Conservation (phyloP, 2,888 invertebrate species). For the Rhyacophila evoluta region DNA sequence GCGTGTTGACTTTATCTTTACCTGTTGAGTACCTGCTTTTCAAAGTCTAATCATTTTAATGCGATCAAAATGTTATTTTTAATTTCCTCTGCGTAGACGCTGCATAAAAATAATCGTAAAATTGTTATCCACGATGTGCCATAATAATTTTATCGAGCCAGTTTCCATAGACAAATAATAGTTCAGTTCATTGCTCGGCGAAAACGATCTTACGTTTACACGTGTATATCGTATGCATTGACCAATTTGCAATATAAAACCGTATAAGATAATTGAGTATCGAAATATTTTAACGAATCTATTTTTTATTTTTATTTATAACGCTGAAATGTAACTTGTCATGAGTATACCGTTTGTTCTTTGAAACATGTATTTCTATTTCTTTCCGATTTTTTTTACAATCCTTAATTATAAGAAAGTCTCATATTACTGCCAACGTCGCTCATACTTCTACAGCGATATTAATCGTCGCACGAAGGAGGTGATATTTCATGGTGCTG, state of each 20-base stretch:
- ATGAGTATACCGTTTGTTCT: too few relatives aligned
- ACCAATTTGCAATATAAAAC: not conserved
- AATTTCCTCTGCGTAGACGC: not conserved
- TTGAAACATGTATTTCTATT: too few relatives aligned
- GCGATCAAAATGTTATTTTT: not conserved
- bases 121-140: not conserved
- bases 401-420: too few relatives aligned
- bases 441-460: too few relatives aligned
- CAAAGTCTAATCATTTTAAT: not conserved
- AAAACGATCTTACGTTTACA: not conserved
- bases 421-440: too few relatives aligned
- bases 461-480: too few relatives aligned
- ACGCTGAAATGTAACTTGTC: too few relatives aligned
- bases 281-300: too few relatives aligned
- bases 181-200: slow-evolving; percentile 3
- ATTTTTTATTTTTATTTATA: too few relatives aligned
- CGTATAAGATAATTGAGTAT: not conserved
- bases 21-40: not conserved
- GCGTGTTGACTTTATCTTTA: not conserved
- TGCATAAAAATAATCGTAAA: slow-evolving; percentile 8
- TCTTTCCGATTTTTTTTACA: too few relatives aligned
- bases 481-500: too few relatives aligned
- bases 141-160: not conserved
- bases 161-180: not conserved
- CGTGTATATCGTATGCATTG: not conserved